Evolutionary conservation across 2,888 invertebrate genomes (phyloP).

Genomic region (Drosophila mimica): DNA sequence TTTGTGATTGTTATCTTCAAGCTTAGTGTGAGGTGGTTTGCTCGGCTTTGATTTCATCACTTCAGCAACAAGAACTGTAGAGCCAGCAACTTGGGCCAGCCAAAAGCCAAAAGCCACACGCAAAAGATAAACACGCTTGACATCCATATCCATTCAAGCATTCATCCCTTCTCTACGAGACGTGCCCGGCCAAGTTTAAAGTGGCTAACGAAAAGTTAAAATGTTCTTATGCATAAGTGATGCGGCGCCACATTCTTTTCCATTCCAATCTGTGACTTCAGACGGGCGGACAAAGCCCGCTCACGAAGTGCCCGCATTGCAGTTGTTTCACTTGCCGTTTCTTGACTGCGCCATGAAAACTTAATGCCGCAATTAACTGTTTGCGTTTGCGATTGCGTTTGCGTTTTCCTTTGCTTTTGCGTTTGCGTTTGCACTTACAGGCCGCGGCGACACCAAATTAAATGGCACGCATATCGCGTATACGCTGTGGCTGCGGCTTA

Average conservation of each 20-base stretch:
- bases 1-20: background rate
- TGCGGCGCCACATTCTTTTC: constrained; percentile 53
- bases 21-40: background rate
- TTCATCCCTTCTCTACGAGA: constrained; percentile 17
- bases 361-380: constrained; percentile 79
- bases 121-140: constrained; percentile 64
- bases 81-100: constrained; percentile 37
- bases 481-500: constrained; percentile 53
- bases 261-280: constrained; percentile 32
- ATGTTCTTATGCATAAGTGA: constrained; percentile 79
- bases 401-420: too few species aligned
- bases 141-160: constrained; percentile 11
- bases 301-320: constrained; percentile 77
- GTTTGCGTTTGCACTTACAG: constrained; percentile 34
- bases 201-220: constrained; percentile 76
- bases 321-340: constrained; percentile 65
- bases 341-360: constrained; percentile 70
- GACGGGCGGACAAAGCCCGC: constrained; percentile 63
- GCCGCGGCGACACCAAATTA: constrained; percentile 45
- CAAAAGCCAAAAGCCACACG: constrained; percentile 70
- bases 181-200: constrained; percentile 64
- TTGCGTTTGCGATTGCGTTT: constrained; percentile 70
- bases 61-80: constrained; percentile 33
- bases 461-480: constrained; percentile 58
- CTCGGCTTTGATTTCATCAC: constrained; percentile 42